These are phyloP conservation scores for Orientallactaga bullata DNA, from an alignment of 2,113 vertebrate species.

Conservation along the genomic window DNA sequence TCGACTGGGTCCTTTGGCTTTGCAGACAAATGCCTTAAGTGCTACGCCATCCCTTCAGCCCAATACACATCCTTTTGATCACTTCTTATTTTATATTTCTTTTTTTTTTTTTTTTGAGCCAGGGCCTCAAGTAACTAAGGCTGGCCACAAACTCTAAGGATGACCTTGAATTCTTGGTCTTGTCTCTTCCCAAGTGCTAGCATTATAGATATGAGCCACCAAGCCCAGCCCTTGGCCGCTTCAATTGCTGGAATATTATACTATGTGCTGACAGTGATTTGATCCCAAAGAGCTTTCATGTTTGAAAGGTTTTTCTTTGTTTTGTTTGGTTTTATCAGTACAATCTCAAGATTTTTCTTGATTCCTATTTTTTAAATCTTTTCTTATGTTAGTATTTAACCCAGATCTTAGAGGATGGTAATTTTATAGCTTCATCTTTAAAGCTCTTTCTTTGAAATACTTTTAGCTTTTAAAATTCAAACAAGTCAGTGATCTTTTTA, in stretches of 20 bases:
- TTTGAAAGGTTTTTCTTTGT: neutral
- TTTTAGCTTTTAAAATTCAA: slow-evolving; percentile 43
- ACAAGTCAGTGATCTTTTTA: slow-evolving; percentile 15
- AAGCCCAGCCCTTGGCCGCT: neutral
- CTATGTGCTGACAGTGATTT: neutral
- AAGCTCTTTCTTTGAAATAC: slow-evolving; percentile 40
- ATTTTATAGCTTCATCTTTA: slow-evolving; percentile 47
- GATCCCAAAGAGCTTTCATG: neutral
- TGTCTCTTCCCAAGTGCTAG: neutral
- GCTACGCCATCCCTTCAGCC: no score
- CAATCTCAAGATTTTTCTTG: neutral
- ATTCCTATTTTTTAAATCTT: slow-evolving; percentile 16
- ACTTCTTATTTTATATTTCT: no score
- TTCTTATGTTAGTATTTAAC: slow-evolving; percentile 47
- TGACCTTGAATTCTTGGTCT: neutral
- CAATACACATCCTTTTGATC: slow-evolving; percentile 30
- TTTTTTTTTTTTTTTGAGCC: neutral
- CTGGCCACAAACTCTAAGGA: neutral
- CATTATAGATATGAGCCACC: neutral
- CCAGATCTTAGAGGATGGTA: slow-evolving; percentile 19
- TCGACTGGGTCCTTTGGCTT: no score
- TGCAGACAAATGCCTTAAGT: no score
- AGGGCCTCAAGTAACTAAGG: neutral
- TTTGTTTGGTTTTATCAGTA: neutral
- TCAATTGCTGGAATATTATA: neutral